Evolutionary conservation across 2,113 vertebrate species (phyloP), one percentile per base, ranked within the genome.

Genomic region (Platanista minor): DNA sequence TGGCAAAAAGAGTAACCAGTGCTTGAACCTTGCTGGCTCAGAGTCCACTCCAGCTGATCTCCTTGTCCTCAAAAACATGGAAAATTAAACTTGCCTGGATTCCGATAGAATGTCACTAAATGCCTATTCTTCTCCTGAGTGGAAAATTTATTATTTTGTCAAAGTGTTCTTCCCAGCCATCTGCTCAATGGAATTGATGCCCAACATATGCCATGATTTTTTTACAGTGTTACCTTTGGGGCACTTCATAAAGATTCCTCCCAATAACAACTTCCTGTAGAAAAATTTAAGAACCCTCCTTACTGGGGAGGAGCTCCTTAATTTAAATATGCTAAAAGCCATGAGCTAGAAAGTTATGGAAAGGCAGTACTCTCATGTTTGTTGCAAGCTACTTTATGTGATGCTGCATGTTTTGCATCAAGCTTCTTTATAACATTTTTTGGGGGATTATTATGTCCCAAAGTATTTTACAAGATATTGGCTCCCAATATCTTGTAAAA

Each of bases 61-160:
- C 27, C 10, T 90, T 36, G 46, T 57, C n/a, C 33, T 89, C 29
- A 77, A 39, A 13, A 57, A 14, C 18, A 62, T 49, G 10, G 14
- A 36, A 67, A 78, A 83, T 78, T 83, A 95, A 93, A 36, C 33
- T 92, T 57, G 39, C 3, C n/a, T 96, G 20, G 3, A 59, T 83
- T 14, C 6, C 8, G 1, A 25, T 2, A 27, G 3, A 46, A 2
- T 33, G 11, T 2, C 18, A 82, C 39, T 86, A 95, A 80, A 62
- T 78, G 7, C 1, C 49, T 31, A 4, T 69, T 86, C 46, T 72
- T 59, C 39, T 96, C 41, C 27, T 43, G 17, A 87, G 21, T 64
- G 14, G 43, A 95, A 89, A 93, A 86, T n/a, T 46, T 5, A 67
- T 78, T 57, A 13, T 67, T 49, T 93, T 74, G 31, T 78, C 31